Percentiles rank a stretch among this genome's conserved stretches.
phyloP scores from a whole-genome alignment of 2,888 invertebrate genomes.

The Kuschelorhynchus macadamiae region DNA sequence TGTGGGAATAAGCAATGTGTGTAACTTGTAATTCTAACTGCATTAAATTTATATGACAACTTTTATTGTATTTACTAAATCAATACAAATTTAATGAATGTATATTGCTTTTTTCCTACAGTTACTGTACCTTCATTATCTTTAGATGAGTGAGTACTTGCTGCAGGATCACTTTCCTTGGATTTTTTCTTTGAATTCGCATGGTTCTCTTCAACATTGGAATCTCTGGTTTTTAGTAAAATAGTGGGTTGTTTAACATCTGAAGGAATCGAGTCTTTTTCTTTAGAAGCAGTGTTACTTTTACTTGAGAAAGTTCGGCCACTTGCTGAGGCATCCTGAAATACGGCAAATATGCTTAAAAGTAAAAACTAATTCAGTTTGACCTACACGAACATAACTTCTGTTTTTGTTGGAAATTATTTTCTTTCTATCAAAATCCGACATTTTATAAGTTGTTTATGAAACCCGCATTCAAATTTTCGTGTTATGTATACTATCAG shows the following conservation, averaged over 20 bases:
- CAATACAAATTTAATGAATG: too few relatives aligned
- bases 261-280: constrained; percentile 18
- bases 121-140: constrained; percentile 70
- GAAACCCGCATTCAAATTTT: neutral
- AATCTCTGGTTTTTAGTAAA: constrained; percentile 78
- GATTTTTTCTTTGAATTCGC: constrained; percentile 73
- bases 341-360: neutral
- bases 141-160: constrained; percentile 66
- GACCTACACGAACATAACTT: constrained; percentile 20
- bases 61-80: too few relatives aligned
- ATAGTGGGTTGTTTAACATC: constrained; percentile 75
- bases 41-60: too few relatives aligned
- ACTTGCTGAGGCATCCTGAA: constrained; percentile 30
- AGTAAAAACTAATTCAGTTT: neutral
- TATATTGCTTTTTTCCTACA: too few relatives aligned
- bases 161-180: constrained; percentile 58
- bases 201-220: constrained; percentile 72
- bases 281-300: constrained; percentile 6
- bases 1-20: too few relatives aligned
- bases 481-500: too few relatives aligned
- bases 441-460: constrained; percentile 20
- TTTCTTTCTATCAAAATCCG: constrained; percentile 42
- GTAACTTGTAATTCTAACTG: too few relatives aligned
- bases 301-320: constrained; percentile 19
- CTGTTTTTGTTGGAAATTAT: constrained; percentile 43